Evolutionary conservation across 1,140 invertebrate species (phyloP), one percentile per base, ranked within the genome.

Genomic region (Hycleus cichorii): DNA sequence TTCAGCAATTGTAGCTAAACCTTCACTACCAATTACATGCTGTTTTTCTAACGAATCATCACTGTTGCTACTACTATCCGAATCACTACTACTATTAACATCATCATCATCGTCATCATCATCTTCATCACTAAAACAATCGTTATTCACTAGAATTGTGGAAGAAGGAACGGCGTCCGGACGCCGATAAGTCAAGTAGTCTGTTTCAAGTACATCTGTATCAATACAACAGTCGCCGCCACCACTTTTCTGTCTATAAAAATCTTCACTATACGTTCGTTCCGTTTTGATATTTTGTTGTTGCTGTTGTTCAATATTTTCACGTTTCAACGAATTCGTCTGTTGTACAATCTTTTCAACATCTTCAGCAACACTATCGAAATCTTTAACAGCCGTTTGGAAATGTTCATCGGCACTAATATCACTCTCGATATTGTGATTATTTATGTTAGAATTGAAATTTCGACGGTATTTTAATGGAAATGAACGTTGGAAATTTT

Each of bases 1-100:
- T 53, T 74, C 72, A 6, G 72, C 64, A 46, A 74, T 74, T 10
- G 72, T 74, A 12, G 66, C 68, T 49, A 74, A 55, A 24, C 69
- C 71, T 27, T 62, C 63, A 43, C 11, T 10, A 27, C 67, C 60
- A 18, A 71, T 62, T 39, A 67, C 56, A 49, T 69, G 66, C 45
- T 72, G 69, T 10, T 64, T 51, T 39, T 65, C 69, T 8, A 60
- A 65, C 11, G 69, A 67, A 56, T 54, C 52, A 44, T 60, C 58
- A 32, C 53, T 57, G 11, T 47, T 26, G 25, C 26, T 49, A 39
- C 57, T 59, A 2, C 49, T 56, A 24, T 49, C 52, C 9, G 62
- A 57, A 42, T 60, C 48, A 55, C 40, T 51, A 39, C 58, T 61
- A 47, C 12, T 50, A 27, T 25, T 54, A n/a, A 38, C 48, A 12